phyloP scores from a whole-genome alignment of 2,888 invertebrate genomes.

The Himalopsyche kuldschensis region DNA sequence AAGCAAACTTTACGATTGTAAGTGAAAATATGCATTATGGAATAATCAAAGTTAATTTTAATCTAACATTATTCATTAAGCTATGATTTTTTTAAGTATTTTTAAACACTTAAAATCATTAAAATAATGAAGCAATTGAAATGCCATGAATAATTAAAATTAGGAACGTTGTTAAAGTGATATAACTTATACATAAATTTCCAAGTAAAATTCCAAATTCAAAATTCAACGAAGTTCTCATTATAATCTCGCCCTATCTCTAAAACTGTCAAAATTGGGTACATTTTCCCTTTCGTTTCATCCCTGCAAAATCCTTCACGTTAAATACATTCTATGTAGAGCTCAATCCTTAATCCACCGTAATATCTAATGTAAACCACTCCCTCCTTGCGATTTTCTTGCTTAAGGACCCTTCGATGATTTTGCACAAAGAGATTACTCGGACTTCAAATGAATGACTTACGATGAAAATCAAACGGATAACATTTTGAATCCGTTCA shows the following conservation, averaged over 20 bases:
- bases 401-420: background rate
- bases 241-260: background rate
- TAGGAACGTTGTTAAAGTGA: too few species aligned
- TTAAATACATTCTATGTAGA: slow-evolving; percentile 5
- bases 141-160: too few species aligned
- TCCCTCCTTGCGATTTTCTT: background rate
- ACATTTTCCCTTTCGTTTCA: background rate
- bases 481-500: background rate
- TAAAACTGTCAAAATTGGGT: background rate
- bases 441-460: background rate
- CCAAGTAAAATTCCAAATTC: background rate
- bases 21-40: too few species aligned
- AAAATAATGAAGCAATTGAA: too few species aligned
- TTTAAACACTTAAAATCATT: too few species aligned
- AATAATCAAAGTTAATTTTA: too few species aligned
- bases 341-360: slow-evolving; percentile 12
- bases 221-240: background rate
- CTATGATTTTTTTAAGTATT: too few species aligned
- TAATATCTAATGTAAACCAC: slow-evolving; percentile 28
- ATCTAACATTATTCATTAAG: too few species aligned
- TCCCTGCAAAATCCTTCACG: background rate
- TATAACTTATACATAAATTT: too few species aligned
- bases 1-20: too few species aligned
- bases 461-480: background rate
- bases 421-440: background rate